Percentiles rank a stretch among this genome's conserved stretches.
Evolutionary conservation across 2,113 vertebrate genomes (phyloP).

Genomic region (Chroicocephalus ridibundus): DNA sequence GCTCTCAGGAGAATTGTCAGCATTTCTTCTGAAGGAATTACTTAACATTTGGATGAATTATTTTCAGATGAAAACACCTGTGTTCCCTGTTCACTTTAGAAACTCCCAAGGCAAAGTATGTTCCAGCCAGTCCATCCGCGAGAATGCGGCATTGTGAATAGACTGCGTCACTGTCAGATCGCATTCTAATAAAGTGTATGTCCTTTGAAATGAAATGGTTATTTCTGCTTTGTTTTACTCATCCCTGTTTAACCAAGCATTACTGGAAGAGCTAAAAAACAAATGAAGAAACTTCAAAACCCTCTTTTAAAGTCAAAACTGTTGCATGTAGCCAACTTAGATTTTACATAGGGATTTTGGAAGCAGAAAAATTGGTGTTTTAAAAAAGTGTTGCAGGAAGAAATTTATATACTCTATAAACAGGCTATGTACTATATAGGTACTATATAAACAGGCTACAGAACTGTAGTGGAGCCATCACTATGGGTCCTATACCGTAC

Average conservation of each 20-base stretch:
- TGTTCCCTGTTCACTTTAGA: neutral
- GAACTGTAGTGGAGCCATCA: neutral
- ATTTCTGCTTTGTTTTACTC: slow-evolving; percentile 16
- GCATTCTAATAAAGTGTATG: neutral
- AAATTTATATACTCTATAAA: neutral
- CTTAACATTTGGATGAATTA: neutral
- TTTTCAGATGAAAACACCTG: neutral
- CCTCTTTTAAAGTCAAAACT: neutral
- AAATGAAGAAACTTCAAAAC: neutral
- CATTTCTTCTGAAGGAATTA: neutral
- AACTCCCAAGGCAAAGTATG: slow-evolving; percentile 36
- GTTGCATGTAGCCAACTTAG: neutral
- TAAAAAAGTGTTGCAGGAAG: neutral
- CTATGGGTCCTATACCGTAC: neutral
- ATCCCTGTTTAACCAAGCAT: neutral
- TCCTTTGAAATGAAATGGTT: neutral
- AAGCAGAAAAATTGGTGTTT: neutral
- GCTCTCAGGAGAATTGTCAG: neutral
- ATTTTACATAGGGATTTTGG: neutral
- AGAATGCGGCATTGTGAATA: neutral
- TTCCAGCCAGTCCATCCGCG: neutral
- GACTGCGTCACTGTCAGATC: neutral
- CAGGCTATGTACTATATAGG: neutral
- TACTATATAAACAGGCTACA: neutral
- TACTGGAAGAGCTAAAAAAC: neutral